phyloP scores from a whole-genome alignment of 2,888 invertebrate species.

The Fissipunctia ypsillon region DNA sequence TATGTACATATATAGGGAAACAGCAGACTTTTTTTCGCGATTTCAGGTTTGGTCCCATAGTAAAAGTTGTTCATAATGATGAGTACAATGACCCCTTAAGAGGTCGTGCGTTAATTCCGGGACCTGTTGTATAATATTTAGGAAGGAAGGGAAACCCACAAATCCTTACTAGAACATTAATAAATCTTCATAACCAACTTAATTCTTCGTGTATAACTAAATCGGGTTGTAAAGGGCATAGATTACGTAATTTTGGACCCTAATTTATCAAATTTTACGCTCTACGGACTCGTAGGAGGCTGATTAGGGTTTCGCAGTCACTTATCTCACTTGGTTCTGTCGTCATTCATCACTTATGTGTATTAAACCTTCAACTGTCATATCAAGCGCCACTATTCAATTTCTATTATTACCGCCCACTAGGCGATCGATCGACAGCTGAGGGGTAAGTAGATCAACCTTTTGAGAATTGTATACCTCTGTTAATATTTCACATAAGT shows the following conservation, averaged over 20 bases:
- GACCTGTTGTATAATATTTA: too few relatives aligned
- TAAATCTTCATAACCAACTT: conserved; percentile 48
- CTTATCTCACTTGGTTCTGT: conserved; percentile 16
- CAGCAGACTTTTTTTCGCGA: too few relatives aligned
- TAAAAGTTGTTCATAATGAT: too few relatives aligned
- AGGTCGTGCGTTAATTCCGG: too few relatives aligned
- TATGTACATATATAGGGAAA: too few relatives aligned
- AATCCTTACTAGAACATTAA: conserved; percentile 42
- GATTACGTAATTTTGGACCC: conserved; percentile 35
- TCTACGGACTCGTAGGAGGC: background rate
- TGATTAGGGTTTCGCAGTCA: conserved; percentile 17
- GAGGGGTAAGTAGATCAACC: background rate
- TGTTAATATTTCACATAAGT: background rate
- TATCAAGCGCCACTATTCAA: too few relatives aligned
- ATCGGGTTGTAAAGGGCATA: conserved; percentile 24
- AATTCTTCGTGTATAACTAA: conserved; percentile 29
- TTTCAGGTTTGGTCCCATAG: too few relatives aligned
- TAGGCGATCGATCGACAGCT: too few relatives aligned
- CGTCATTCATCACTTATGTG: conserved; percentile 10
- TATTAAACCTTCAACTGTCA: too few relatives aligned
- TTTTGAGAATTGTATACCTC: background rate
- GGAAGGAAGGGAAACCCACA: background rate
- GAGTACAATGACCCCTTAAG: too few relatives aligned
- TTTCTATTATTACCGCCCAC: too few relatives aligned
- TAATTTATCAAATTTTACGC: conserved; percentile 53